Evolutionary conservation across 2,888 invertebrate genomes (phyloP).

Genomic region (Heliconius ismenius): DNA sequence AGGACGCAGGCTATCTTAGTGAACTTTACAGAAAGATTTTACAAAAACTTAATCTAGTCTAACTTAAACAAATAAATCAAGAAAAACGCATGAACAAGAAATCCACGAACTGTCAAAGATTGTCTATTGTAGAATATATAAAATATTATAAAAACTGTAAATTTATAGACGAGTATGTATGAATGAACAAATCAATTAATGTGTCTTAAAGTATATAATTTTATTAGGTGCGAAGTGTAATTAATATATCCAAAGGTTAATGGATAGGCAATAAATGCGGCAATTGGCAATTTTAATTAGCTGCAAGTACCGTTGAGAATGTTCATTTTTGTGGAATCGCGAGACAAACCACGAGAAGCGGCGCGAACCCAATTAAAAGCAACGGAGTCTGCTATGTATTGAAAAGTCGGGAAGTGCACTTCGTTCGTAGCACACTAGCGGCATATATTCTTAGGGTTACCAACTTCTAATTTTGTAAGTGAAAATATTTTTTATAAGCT

Average conservation of each 20-base stretch:
- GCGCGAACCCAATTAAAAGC: constrained; percentile 67
- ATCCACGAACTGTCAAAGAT: too few relatives aligned
- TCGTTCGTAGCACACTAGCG: constrained; percentile 41
- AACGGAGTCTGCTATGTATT: constrained; percentile 56
- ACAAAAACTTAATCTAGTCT: too few relatives aligned
- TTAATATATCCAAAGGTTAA: constrained; percentile 34
- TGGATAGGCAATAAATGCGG: constrained; percentile 44
- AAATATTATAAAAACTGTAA: too few relatives aligned
- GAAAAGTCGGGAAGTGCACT: constrained; percentile 53
- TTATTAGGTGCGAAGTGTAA: background rate
- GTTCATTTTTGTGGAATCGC: constrained; percentile 60
- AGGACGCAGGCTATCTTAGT: too few relatives aligned
- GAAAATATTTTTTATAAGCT: background rate
- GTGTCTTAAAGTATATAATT: background rate
- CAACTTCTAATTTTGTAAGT: constrained; percentile 12
- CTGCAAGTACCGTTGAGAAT: constrained; percentile 56
- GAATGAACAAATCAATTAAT: too few relatives aligned
- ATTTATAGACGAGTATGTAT: too few relatives aligned
- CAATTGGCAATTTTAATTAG: constrained; percentile 60
- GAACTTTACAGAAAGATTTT: too few relatives aligned
- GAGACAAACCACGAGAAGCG: constrained; percentile 55
- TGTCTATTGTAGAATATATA: too few relatives aligned
- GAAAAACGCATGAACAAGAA: too few relatives aligned
- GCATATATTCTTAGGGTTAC: constrained; percentile 41
- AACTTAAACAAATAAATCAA: too few relatives aligned